Percentiles rank a stretch among this genome's conserved stretches.
These are phyloP conservation scores for Chelon auratus DNA, from an alignment of 2,797 vertebrate species.

Conservation along the genomic window DNA sequence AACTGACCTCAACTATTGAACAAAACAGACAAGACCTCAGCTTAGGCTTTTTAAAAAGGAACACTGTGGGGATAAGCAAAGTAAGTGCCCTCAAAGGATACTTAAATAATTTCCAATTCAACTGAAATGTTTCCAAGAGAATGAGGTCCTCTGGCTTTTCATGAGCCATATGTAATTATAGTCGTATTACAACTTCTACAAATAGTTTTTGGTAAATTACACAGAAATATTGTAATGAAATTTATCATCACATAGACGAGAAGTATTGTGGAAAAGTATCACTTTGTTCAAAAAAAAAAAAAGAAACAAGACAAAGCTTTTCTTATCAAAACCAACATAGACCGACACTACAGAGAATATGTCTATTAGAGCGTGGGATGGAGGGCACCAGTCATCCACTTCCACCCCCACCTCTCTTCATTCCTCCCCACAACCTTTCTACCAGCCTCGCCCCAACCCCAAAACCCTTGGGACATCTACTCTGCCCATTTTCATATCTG, in stretches of 20 bases:
- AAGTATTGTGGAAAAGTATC: background rate
- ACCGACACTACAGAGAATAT: conserved; percentile 1
- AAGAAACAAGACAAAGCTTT: background rate
- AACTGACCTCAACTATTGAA: background rate
- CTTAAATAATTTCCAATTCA: no score
- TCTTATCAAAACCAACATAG: conserved; percentile 1
- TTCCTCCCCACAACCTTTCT: conserved; percentile 52
- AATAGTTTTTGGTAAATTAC: no score
- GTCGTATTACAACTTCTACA: no score
- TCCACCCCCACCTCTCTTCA: conserved; percentile 35
- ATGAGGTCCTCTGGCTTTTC: background rate
- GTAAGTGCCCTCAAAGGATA: no score
- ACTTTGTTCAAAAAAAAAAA: background rate
- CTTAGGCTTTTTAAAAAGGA: no score
- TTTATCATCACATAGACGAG: background rate
- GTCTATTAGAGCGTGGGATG: conserved; percentile 25
- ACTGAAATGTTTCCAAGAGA: background rate
- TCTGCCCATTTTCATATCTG: conserved; percentile 79
- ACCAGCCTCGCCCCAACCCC: conserved; percentile 58
- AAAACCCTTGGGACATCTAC: conserved; percentile 73
- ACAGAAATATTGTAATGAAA: no score
- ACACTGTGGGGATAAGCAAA: no score
- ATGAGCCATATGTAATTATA: no score
- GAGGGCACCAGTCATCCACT: conserved; percentile 26
- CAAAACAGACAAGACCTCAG: background rate